Base-by-base conservation (phyloP, 2,888 invertebrate genomes). In the Caradrina kadenii region DNA sequence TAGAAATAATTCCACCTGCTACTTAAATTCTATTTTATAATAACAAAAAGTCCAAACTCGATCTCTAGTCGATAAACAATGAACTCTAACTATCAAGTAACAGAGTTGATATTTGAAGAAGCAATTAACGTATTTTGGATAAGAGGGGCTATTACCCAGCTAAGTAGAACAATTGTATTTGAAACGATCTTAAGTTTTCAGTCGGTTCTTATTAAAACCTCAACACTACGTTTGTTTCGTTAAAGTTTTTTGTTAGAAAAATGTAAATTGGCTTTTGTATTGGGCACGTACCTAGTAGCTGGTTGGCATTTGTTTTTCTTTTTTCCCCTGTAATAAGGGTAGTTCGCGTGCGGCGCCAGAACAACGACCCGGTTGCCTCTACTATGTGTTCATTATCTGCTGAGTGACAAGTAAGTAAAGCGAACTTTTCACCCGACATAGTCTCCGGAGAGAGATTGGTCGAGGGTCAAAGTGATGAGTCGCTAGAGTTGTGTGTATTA, bases 311-410 rank as follows among this genome's bases (percentile, higher is more conserved):
- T 86, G 82, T 86, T 87, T 85, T 82, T 83, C 39, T 63, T 79
- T 84, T 86, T 88, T 87, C 82, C 68, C 97, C 77, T 73, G 86
- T 90, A 88, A 90, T 90, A 90, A 87, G 85, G 80, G 73, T 74
- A 64, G 80, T 85, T 90, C 84, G 90, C 90, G 90, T 90, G 91
- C 65, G 78, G 80, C 73, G 81, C 73, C 76, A 69, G 82, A 80
- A 68, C 83, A 82, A 79, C 84, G 84, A 87, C 85, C 84, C 79
- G 77, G 98, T 73, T 70, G 71, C 64, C 74, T 22, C 73, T 79
- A 76, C 74, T 77, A 76, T 61, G 68, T 69, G 65, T 69, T 69
- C 45, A 68, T 76, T 75, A 80, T 82, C 69, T 73, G 53, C 68
- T 59, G 81, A 79, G 63, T 71, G 81, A 74, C 83, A 78, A 26